A percentile compares a stretch with the other conserved stretches of the same genome.
These are phyloP conservation scores for Lagria hirta DNA, from an alignment of 2,888 invertebrate species.

Conservation along the genomic window DNA sequence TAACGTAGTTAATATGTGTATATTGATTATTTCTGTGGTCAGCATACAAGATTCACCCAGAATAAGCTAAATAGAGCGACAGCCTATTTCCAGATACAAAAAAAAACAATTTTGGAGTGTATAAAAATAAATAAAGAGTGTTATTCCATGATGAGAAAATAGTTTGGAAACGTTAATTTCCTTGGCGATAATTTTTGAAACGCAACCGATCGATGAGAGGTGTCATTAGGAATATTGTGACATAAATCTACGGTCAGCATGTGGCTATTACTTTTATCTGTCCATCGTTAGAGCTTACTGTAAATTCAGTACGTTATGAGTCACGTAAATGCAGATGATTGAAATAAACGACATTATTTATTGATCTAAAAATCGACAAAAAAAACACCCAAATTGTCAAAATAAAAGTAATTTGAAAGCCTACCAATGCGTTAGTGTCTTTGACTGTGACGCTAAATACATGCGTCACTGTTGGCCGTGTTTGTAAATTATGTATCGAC, in stretches of 20 bases:
- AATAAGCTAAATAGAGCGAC: no score
- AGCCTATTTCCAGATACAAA: no score
- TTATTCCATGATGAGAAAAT: no score
- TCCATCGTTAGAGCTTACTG: constrained; percentile 11
- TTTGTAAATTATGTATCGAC: constrained; percentile 43
- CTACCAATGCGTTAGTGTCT: constrained; percentile 14
- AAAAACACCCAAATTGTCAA: constrained; percentile 10
- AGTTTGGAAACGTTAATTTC: no score
- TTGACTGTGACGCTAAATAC: constrained; percentile 28
- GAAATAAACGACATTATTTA: constrained; percentile 9
- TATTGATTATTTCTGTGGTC: no score
- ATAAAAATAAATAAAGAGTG: no score
- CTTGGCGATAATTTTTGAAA: no score
- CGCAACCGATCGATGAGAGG: no score
- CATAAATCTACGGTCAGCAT: constrained; percentile 18
- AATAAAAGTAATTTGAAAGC: constrained; percentile 20
- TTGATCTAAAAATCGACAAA: constrained; percentile 15
- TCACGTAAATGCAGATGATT: constrained; percentile 15
- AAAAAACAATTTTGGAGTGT: no score
- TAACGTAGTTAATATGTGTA: no score
- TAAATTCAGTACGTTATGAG: constrained; percentile 11
- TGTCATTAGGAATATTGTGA: constrained; percentile 18
- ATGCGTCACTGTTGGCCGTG: constrained; percentile 43
- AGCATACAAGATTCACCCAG: no score
- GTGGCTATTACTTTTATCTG: constrained; percentile 19